phyloP scores from a whole-genome alignment of 2,888 invertebrate genomes.

The Stenurella melanura region DNA sequence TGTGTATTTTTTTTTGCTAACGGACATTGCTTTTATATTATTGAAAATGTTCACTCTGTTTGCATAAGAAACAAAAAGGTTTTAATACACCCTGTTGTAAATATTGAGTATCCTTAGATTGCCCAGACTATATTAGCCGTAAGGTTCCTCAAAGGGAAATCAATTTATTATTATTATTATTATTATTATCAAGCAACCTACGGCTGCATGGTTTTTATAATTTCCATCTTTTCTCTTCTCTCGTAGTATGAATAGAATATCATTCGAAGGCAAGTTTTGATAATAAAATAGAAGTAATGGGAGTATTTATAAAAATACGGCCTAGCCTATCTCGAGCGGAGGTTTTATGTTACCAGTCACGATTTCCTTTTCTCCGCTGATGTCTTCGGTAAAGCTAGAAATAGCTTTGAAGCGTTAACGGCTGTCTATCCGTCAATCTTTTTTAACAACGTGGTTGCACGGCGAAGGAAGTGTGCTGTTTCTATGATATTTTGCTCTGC shows the following conservation, averaged over 20 bases:
- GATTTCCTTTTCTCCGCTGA: conserved; percentile 34
- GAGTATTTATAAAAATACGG: conserved; percentile 33
- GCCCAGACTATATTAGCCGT: no score
- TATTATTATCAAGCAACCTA: conserved; percentile 13
- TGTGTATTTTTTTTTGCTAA: no score
- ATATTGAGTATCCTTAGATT: no score
- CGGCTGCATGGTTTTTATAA: neutral
- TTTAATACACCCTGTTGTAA: no score
- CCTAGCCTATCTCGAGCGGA: conserved; percentile 41
- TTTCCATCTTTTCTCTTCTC: conserved; percentile 7
- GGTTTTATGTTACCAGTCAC: conserved; percentile 46
- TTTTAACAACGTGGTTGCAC: conserved; percentile 38
- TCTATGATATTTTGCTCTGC: conserved; percentile 27
- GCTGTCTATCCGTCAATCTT: conserved; percentile 49
- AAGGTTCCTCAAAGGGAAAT: no score
- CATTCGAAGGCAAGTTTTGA: conserved; percentile 21
- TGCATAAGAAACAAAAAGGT: no score
- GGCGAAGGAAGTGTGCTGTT: conserved; percentile 31
- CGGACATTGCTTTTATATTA: no score
- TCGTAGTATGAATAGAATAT: conserved; percentile 15
- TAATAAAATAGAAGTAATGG: conserved; percentile 11
- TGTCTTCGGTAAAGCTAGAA: conserved; percentile 35
- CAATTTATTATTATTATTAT: no score
- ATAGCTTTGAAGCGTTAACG: conserved; percentile 36
- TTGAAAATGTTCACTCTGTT: no score